Base-by-base conservation (phyloP, 2,797 vertebrate species). In the Spinibarbus caldwelli region DNA sequence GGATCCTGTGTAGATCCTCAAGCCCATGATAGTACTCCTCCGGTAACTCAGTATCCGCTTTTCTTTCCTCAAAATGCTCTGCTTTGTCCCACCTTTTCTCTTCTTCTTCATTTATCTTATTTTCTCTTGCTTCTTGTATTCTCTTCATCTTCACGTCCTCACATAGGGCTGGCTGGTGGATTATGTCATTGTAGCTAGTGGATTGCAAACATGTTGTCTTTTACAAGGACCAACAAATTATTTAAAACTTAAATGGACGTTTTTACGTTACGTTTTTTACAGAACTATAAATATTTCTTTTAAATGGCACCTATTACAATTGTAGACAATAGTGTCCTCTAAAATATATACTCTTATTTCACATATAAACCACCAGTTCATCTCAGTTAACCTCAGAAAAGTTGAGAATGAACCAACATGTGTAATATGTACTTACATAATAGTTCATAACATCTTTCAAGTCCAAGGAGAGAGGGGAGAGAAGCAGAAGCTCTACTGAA, bases 1-100 rank as follows among this genome's bases (percentile, higher is more conserved):
- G 45, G 14, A 64, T 87, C 80, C 80, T 86, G 11, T 29, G 64
- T 49, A 83, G 15, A 31, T 86, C 59, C 11, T 87, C 52, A 8
- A 72, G n/a, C 17, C 49, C n/a, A 71, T 59, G 49, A 70, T 31
- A 57, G 34, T 14, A 76, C 29, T 57, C 68, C 47, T 64, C 64
- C 26, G 36, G 59, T 17, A 84, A 29, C 21, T 54, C n/a, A n/a
- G n/a, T n/a, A n/a, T n/a, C n/a, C n/a, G n/a, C n/a, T n/a, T n/a
- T n/a, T n/a, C n/a, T n/a, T n/a, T n/a, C n/a, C n/a, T n/a, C n/a
- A n/a, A n/a, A n/a, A n/a, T n/a, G n/a, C n/a, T n/a, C n/a, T n/a
- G n/a, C n/a, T n/a, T n/a, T n/a, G n/a, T n/a, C n/a, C n/a, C n/a
- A n/a, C n/a, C n/a, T n/a, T n/a, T n/a, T n/a, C n/a, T n/a, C n/a